Conservation (phyloP, 2,113 vertebrate species). For the Corydoras sp. region DNA sequence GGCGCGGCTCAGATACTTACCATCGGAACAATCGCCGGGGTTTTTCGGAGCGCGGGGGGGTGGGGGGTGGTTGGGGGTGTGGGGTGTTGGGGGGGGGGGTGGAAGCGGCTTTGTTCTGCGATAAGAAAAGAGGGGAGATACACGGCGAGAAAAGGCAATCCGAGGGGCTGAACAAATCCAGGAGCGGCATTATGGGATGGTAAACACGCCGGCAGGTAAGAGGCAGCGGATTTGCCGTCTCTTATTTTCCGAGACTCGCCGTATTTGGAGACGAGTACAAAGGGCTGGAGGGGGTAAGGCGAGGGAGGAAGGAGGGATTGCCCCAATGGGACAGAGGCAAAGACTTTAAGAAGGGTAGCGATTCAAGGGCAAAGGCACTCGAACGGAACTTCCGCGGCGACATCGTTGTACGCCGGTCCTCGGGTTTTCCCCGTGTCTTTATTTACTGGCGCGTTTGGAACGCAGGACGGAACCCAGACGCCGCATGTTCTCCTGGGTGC, state of each 20-base stretch:
- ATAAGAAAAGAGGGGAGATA: slow-evolving; percentile 52
- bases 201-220: slow-evolving; percentile 63
- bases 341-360: slow-evolving; percentile 3
- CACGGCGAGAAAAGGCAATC: slow-evolving; percentile 62
- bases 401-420: not conserved
- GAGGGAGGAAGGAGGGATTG: slow-evolving; percentile 28
- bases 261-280: slow-evolving; percentile 46
- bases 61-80: too few relatives aligned
- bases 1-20: slow-evolving; percentile 55
- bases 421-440: not conserved
- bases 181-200: slow-evolving; percentile 65
- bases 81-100: slow-evolving; percentile 40
- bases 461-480: too few relatives aligned
- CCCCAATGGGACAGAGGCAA: slow-evolving; percentile 18
- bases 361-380: slow-evolving; percentile 20
- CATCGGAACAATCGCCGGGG: slow-evolving; percentile 61
- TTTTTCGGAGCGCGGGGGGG: too few relatives aligned
- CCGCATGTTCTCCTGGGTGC: too few relatives aligned
- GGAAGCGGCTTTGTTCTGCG: slow-evolving; percentile 45
- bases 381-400: not conserved
- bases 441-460: not conserved
- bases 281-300: slow-evolving; percentile 43
- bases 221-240: slow-evolving; percentile 63
- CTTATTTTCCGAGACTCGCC: slow-evolving; percentile 52
- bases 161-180: slow-evolving; percentile 65